A percentile compares a stretch with the other conserved stretches of the same genome.
phyloP scores from a whole-genome alignment of 2,797 vertebrate species.

The Lagodon rhomboides region DNA sequence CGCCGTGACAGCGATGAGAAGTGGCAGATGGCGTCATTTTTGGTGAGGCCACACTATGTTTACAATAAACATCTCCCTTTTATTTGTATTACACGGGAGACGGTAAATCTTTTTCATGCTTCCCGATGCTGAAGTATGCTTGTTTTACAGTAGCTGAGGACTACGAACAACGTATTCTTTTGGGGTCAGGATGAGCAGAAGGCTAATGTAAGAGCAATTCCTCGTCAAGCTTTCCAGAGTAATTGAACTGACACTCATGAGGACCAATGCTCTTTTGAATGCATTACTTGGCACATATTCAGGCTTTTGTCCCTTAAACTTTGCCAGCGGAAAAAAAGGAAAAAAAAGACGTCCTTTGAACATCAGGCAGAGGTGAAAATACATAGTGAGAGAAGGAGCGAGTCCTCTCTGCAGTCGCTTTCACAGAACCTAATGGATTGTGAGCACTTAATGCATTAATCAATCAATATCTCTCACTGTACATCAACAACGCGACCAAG shows the following conservation, averaged over 20 bases:
- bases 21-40: slow-evolving; percentile 28
- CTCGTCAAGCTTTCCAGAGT: slow-evolving; percentile 94
- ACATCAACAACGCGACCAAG: slow-evolving; percentile 97
- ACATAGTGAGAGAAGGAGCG: slow-evolving; percentile 87
- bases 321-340: slow-evolving; percentile 84
- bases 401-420: slow-evolving; percentile 94
- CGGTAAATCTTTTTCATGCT: slow-evolving; percentile 21
- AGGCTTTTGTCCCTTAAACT: slow-evolving; percentile 95
- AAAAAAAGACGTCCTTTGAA: slow-evolving; percentile 93
- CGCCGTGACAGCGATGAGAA: slow-evolving; percentile 30
- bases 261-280: slow-evolving; percentile 97
- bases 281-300: slow-evolving; percentile 97
- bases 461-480: slow-evolving; percentile 99
- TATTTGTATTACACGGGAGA: slow-evolving; percentile 33
- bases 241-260: slow-evolving; percentile 98
- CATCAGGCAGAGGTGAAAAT: slow-evolving; percentile 97
- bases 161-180: slow-evolving; percentile 71
- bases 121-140: slow-evolving; percentile 43
- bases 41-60: slow-evolving; percentile 3
- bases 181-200: slow-evolving; percentile 79
- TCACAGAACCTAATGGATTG: slow-evolving; percentile 99
- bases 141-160: slow-evolving; percentile 48
- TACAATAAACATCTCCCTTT: slow-evolving; percentile 34
- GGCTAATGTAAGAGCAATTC: slow-evolving; percentile 94
- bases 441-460: slow-evolving; percentile 99